Evolutionary conservation across 2,113 vertebrate genomes (phyloP).

Genomic region (Hemiscyllium ocellatum): DNA sequence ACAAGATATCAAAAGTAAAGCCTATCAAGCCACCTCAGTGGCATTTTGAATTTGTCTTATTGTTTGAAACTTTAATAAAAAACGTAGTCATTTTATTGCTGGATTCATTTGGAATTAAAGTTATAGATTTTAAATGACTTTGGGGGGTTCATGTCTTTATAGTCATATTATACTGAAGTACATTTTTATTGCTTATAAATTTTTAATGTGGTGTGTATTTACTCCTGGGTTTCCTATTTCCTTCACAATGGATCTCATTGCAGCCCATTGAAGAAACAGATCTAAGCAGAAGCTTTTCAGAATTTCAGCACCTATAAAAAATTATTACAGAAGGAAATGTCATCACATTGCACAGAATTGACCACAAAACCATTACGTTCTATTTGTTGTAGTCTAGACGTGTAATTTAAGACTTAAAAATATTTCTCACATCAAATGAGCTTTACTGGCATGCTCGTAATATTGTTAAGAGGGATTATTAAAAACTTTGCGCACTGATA

Average conservation of each 20-base stretch:
- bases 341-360: background rate
- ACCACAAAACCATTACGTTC: background rate
- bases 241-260: background rate
- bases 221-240: background rate
- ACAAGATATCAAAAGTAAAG: conserved; percentile 59
- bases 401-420: conserved; percentile 26
- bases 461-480: background rate
- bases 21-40: background rate
- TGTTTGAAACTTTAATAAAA: conserved; percentile 1
- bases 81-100: background rate
- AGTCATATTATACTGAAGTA: background rate
- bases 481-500: background rate
- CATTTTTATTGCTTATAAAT: conserved; percentile 7
- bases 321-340: background rate
- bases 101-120: background rate
- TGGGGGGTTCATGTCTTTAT: background rate
- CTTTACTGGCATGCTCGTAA: background rate
- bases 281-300: background rate
- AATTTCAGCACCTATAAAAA: conserved; percentile 6
- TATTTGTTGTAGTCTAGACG: background rate
- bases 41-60: background rate
- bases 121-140: background rate
- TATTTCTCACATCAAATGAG: conserved; percentile 29
- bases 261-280: background rate
- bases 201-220: conserved; percentile 12